phyloP scores from a whole-genome alignment of 2,113 vertebrate species.

The Aphyosemion australe region DNA sequence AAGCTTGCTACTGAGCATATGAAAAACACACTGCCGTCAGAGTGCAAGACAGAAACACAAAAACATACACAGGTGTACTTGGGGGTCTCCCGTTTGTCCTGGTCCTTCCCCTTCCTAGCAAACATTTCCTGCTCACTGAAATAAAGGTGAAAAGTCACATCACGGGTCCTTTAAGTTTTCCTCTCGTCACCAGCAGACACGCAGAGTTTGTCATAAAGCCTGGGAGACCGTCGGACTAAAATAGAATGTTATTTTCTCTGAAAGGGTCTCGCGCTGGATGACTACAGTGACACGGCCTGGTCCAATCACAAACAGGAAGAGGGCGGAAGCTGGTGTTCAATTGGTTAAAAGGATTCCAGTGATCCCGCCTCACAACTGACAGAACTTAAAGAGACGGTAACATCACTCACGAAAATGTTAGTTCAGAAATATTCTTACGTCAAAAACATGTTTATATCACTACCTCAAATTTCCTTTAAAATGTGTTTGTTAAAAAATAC shows the following conservation, averaged over 20 bases:
- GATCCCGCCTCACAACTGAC: background rate
- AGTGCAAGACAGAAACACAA: background rate
- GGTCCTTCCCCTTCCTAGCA: constrained; percentile 74
- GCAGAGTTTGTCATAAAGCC: constrained; percentile 17
- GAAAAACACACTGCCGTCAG: background rate
- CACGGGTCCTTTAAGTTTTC: constrained; percentile 51
- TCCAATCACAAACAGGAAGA: constrained; percentile 61
- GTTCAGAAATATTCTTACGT: background rate
- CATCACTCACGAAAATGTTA: background rate
- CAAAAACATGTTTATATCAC: background rate
- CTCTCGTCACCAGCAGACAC: constrained; percentile 24
- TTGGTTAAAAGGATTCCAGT: constrained; percentile 35
- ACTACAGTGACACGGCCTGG: constrained; percentile 44
- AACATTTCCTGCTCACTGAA: constrained; percentile 75
- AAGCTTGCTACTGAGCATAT: constrained; percentile 24
- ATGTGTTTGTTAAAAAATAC: background rate
- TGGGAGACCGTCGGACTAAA: constrained; percentile 40
- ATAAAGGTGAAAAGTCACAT: constrained; percentile 63
- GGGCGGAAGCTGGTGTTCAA: constrained; percentile 16
- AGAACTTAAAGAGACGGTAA: constrained; percentile 73
- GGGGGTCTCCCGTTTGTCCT: constrained; percentile 68
- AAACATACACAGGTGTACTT: constrained; percentile 80
- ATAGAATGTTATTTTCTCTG: constrained; percentile 39
- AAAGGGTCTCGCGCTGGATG: constrained; percentile 18
- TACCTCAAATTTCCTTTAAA: background rate